These are phyloP conservation scores for Peromyscus eremicus DNA, from an alignment of 2,797 vertebrate genomes.

Conservation along the genomic window DNA sequence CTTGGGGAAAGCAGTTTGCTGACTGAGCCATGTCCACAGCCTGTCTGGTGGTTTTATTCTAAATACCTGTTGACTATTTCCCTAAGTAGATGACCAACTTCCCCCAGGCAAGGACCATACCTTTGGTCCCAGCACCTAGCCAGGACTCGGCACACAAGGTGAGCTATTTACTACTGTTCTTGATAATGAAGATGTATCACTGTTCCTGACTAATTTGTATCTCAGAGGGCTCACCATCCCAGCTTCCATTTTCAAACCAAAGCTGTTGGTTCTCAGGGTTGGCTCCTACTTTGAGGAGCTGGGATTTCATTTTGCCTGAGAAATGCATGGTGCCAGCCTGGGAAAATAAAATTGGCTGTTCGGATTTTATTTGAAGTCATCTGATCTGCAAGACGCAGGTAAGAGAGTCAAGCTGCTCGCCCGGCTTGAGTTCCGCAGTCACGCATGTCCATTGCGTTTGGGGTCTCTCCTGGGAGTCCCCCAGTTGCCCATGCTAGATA, in stretches of 20 bases:
- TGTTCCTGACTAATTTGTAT: slow-evolving; percentile 59
- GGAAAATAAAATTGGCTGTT: slow-evolving; percentile 62
- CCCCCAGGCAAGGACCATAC: slow-evolving; percentile 27
- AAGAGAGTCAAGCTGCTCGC: slow-evolving; percentile 11
- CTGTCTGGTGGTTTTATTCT: not conserved
- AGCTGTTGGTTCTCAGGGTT: slow-evolving; percentile 59
- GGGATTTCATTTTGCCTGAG: slow-evolving; percentile 62
- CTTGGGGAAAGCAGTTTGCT: not conserved
- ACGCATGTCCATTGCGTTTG: not conserved
- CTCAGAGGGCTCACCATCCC: slow-evolving; percentile 33
- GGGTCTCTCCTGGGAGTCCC: not conserved
- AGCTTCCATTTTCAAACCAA: slow-evolving; percentile 62
- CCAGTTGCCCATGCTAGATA: not conserved
- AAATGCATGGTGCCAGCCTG: slow-evolving; percentile 34
- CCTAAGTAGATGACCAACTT: not conserved
- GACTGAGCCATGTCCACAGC: not conserved
- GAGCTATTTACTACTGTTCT: slow-evolving; percentile 28
- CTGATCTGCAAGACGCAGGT: slow-evolving; percentile 38
- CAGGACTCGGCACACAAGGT: not conserved
- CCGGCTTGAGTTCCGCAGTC: not conserved
- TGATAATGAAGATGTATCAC: slow-evolving; percentile 62
- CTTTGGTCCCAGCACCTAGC: not conserved
- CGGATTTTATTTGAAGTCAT: slow-evolving; percentile 56
- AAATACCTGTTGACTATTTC: not conserved
- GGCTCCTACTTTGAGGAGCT: slow-evolving; percentile 27